Evolutionary conservation across 2,113 vertebrate species (phyloP).

Genomic region (Triplophysa tibetana): DNA sequence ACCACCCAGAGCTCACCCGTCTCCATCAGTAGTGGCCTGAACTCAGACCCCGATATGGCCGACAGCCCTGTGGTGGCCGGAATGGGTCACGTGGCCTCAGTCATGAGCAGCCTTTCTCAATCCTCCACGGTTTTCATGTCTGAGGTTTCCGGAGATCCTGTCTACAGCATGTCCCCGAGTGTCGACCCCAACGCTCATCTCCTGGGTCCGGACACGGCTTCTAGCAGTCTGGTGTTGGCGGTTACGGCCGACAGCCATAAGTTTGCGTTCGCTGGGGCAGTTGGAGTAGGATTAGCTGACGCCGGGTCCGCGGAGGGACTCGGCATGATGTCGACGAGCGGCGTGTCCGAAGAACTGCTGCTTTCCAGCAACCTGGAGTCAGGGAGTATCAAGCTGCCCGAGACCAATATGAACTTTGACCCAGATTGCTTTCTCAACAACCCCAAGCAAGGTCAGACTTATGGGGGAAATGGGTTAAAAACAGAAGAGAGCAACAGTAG

Average conservation of each 20-base stretch:
- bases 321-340: conserved; percentile 78
- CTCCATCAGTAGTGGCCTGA: conserved; percentile 91
- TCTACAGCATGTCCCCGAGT: conserved; percentile 92
- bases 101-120: conserved; percentile 88
- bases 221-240: conserved; percentile 89
- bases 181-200: conserved; percentile 88
- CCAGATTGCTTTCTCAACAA: conserved; percentile 99
- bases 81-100: conserved; percentile 86
- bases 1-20: conserved; percentile 97
- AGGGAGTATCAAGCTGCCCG: conserved; percentile 86
- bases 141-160: conserved; percentile 91
- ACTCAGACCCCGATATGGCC: conserved; percentile 88
- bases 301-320: conserved; percentile 72
- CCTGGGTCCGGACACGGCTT: conserved; percentile 80
- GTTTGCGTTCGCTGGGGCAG: conserved; percentile 88
- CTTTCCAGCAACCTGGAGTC: conserved; percentile 91
- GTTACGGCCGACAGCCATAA: conserved; percentile 93
- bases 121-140: conserved; percentile 96
- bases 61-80: conserved; percentile 91
- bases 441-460: conserved; percentile 98
- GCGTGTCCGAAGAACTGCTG: conserved; percentile 87
- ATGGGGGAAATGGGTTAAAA: conserved; percentile 88
- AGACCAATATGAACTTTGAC: conserved; percentile 96
- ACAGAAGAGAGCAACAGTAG: conserved; percentile 73
- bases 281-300: conserved; percentile 73